phyloP scores from a whole-genome alignment of 2,888 invertebrate genomes.

The Amblyjoppa proteus region DNA sequence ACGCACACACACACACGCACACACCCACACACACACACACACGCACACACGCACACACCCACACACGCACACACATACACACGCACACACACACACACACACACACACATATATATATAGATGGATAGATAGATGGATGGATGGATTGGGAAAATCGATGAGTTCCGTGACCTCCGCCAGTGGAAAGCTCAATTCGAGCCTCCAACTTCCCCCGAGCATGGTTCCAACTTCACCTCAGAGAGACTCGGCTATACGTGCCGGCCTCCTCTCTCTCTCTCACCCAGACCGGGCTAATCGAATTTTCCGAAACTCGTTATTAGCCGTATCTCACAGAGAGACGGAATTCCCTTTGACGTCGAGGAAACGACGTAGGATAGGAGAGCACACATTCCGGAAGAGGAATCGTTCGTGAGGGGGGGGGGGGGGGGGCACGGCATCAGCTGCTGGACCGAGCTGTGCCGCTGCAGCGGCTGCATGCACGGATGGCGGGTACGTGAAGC shows the following conservation, averaged over 20 bases:
- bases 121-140: neutral
- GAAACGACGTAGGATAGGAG: conserved; percentile 56
- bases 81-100: neutral
- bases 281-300: conserved; percentile 74
- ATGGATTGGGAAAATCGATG: conserved; percentile 36
- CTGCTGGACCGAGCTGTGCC: no score
- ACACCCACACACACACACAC: neutral
- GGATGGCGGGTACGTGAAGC: no score
- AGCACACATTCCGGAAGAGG: conserved; percentile 63
- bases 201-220: neutral
- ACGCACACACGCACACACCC: no score
- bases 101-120: neutral
- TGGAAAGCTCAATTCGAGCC: conserved; percentile 23
- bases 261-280: conserved; percentile 41
- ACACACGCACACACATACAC: no score
- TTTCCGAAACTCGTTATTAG: conserved; percentile 77
- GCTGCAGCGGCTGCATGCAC: no score
- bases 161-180: neutral
- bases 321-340: conserved; percentile 57
- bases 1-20: neutral
- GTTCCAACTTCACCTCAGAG: conserved; percentile 48
- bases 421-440: neutral
- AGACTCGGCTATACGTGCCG: neutral
- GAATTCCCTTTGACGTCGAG: conserved; percentile 72
- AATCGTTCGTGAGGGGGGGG: neutral